Percentiles rank a stretch among this genome's conserved stretches.
Conservation (phyloP, 2,797 vertebrate genomes). For the Halcyon chelicuti region DNA sequence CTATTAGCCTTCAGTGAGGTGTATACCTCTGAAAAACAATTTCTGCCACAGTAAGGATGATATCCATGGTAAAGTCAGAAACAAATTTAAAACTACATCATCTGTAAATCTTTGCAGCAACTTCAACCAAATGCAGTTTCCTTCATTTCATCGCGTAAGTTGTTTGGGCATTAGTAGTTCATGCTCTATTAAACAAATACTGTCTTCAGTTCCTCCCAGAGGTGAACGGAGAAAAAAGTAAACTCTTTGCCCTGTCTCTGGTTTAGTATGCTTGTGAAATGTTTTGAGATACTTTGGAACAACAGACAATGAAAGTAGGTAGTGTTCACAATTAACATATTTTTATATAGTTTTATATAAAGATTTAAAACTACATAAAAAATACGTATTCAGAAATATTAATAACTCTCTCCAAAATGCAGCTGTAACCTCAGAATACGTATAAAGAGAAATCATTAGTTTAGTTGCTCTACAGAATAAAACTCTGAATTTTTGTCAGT, state of each 20-base stretch:
- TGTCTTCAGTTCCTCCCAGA: background rate
- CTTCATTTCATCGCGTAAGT: background rate
- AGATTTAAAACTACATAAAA: conserved; percentile 1
- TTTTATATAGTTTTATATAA: background rate
- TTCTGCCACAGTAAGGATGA: background rate
- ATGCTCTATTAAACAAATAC: background rate
- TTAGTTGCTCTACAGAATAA: conserved; percentile 16
- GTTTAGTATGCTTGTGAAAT: background rate
- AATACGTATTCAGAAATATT: background rate
- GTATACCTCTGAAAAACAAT: background rate
- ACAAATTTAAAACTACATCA: background rate
- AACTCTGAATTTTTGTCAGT: conserved; percentile 53
- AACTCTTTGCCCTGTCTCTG: background rate
- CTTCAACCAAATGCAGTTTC: background rate
- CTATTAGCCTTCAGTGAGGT: conserved; percentile 9
- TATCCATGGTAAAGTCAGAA: background rate
- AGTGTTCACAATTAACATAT: background rate
- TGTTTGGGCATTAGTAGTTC: background rate
- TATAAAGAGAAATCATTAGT: conserved; percentile 6
- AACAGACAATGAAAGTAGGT: background rate
- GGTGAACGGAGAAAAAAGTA: background rate
- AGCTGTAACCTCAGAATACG: conserved; percentile 17
- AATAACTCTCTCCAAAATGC: background rate
- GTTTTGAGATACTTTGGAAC: background rate
- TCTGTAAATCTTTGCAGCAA: background rate